These are phyloP conservation scores for Scaeva pyrastri DNA, from an alignment of 2,888 invertebrate species.

Conservation along the genomic window DNA sequence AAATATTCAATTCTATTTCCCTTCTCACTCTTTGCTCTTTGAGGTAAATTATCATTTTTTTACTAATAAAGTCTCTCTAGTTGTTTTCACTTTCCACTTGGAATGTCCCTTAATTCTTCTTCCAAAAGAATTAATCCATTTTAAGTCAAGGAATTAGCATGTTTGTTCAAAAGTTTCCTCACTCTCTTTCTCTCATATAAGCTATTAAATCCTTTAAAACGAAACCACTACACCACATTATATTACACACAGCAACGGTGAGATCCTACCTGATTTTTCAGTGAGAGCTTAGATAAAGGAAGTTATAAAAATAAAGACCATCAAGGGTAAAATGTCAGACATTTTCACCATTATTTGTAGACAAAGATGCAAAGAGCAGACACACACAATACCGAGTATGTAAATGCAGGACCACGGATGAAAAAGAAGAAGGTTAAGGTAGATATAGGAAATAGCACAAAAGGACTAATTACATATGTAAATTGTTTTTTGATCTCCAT, in stretches of 20 bases:
- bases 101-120: slow-evolving; percentile 43
- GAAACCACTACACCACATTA: slow-evolving; percentile 25
- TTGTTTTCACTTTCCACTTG: slow-evolving; percentile 53
- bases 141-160: slow-evolving; percentile 71
- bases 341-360: slow-evolving; percentile 53
- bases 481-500: slow-evolving; percentile 77
- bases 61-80: too few relatives aligned
- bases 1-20: too few relatives aligned
- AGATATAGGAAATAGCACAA: slow-evolving; percentile 45
- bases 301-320: slow-evolving; percentile 5
- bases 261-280: slow-evolving; percentile 32
- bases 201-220: slow-evolving; percentile 54
- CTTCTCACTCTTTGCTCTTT: too few relatives aligned
- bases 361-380: slow-evolving; percentile 6
- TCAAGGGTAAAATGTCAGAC: slow-evolving; percentile 44
- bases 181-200: slow-evolving; percentile 42
- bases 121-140: slow-evolving; percentile 53
- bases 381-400: not conserved
- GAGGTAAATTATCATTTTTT: not conserved
- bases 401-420: not conserved
- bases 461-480: slow-evolving; percentile 77
- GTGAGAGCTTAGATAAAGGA: slow-evolving; percentile 6
- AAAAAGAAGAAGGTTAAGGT: not conserved
- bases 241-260: slow-evolving; percentile 8
- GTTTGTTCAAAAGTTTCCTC: slow-evolving; percentile 55